These are phyloP conservation scores for Corythoichthys intestinalis DNA, from an alignment of 2,113 vertebrate species.

Conservation along the genomic window DNA sequence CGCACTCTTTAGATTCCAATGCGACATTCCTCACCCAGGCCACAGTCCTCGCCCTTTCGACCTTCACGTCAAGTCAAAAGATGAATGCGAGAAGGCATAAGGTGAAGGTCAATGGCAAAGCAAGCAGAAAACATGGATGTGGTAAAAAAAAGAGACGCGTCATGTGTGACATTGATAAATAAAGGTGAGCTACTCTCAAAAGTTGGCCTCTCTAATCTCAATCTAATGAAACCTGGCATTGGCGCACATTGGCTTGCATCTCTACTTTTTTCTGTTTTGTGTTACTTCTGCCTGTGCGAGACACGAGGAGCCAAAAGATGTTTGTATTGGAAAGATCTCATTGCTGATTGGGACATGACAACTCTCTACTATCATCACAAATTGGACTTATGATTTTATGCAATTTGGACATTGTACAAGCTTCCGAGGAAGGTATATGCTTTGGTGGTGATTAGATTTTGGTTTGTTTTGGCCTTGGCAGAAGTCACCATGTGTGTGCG, in stretches of 20 bases:
- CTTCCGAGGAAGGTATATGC: not conserved
- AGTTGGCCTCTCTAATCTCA: not conserved
- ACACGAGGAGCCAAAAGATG: not conserved
- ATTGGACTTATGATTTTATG: not conserved
- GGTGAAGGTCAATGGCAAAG: conserved; percentile 36
- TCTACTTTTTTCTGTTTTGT: not conserved
- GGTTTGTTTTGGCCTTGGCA: not conserved
- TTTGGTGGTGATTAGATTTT: not conserved
- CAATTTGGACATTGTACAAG: not conserved
- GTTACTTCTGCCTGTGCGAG: not conserved
- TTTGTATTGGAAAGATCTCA: not conserved
- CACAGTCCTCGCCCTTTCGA: conserved; percentile 37
- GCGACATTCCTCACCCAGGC: conserved; percentile 72
- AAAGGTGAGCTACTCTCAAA: not conserved
- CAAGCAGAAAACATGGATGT: not conserved
- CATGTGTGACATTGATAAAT: not conserved
- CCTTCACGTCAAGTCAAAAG: conserved; percentile 21
- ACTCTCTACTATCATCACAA: not conserved
- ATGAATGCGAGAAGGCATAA: not conserved
- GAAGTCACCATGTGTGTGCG: not conserved
- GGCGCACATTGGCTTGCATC: not conserved
- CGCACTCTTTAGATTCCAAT: conserved; percentile 50
- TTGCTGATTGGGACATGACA: not conserved
- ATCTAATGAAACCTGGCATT: not conserved
- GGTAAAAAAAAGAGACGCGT: not conserved